A percentile compares a stretch with the other conserved stretches of the same genome.
Conservation (phyloP, 2,113 vertebrate genomes). For the Tenebrosternarchus preto region DNA sequence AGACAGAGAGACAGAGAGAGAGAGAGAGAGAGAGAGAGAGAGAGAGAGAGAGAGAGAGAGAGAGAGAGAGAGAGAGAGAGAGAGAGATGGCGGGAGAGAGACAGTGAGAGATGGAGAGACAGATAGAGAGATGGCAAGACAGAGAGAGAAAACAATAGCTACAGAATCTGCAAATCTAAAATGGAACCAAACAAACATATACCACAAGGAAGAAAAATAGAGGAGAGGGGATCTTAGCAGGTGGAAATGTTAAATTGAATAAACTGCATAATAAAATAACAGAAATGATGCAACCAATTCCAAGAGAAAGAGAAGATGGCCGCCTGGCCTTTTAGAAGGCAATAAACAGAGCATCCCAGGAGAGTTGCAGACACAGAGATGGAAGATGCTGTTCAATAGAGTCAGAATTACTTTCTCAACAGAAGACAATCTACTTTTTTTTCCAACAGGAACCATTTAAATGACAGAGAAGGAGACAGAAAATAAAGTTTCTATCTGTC, state of each 20-base stretch:
- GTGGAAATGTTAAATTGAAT: slow-evolving; percentile 46
- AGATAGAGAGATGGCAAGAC: slow-evolving; percentile 47
- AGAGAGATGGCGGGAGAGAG: too few relatives aligned
- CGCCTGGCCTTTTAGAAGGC: slow-evolving; percentile 44
- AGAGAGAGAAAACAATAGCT: slow-evolving; percentile 31
- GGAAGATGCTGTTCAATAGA: slow-evolving; percentile 45
- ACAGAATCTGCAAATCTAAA: slow-evolving; percentile 47
- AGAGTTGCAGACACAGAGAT: slow-evolving; percentile 23
- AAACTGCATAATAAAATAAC: slow-evolving; percentile 43
- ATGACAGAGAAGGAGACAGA: too few relatives aligned
- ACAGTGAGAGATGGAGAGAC: slow-evolving; percentile 28
- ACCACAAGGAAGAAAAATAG: not conserved
- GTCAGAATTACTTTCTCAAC: not conserved
- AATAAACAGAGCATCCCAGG: too few relatives aligned
- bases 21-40: slow-evolving; percentile 35
- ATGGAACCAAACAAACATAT: slow-evolving; percentile 48
- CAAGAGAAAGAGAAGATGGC: slow-evolving; percentile 37
- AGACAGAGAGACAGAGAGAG: slow-evolving; percentile 30
- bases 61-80: not conserved
- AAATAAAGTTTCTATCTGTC: too few relatives aligned
- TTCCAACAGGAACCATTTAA: too few relatives aligned
- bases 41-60: slow-evolving; percentile 42
- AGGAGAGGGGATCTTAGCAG: not conserved
- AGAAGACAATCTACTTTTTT: too few relatives aligned
- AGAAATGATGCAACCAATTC: slow-evolving; percentile 36